Conservation (phyloP, 2,888 invertebrate species). For the Tetanocera ferruginea region DNA sequence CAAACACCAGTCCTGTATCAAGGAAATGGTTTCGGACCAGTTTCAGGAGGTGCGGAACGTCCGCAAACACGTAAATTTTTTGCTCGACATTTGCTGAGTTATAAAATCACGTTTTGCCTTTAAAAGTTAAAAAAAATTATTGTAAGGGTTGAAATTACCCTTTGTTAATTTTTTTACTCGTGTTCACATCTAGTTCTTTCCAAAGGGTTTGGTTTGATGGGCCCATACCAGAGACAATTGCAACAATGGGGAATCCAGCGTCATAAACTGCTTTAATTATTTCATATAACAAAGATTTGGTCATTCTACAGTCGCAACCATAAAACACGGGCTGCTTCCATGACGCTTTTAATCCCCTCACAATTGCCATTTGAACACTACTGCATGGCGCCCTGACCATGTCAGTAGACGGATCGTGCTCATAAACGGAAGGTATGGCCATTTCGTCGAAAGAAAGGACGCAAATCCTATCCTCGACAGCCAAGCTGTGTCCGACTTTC, state of each 20-base stretch:
- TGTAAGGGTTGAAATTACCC: not conserved
- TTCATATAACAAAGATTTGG: not conserved
- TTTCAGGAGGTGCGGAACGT: not conserved
- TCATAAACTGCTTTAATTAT: conserved; percentile 1
- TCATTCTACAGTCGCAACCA: conserved; percentile 37
- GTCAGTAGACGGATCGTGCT: conserved; percentile 36
- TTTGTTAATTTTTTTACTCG: not conserved
- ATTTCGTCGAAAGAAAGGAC: conserved; percentile 44
- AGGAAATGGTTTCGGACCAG: not conserved
- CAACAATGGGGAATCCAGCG: conserved; percentile 36
- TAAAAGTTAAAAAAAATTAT: not conserved
- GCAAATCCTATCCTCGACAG: conserved; percentile 36
- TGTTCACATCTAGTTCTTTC: not conserved
- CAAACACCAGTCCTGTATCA: not conserved
- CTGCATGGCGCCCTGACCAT: not conserved
- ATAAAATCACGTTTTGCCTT: conserved; percentile 26
- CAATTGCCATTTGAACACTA: too few relatives aligned
- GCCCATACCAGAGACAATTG: conserved; percentile 31
- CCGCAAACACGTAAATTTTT: conserved; percentile 42
- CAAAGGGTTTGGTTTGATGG: not conserved
- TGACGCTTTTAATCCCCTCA: conserved; percentile 10
- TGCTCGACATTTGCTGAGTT: conserved; percentile 38
- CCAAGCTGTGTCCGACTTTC: not conserved
- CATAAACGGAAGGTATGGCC: conserved; percentile 31
- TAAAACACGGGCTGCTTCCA: conserved; percentile 46